Percentiles rank a stretch among this genome's conserved stretches.
phyloP scores from a whole-genome alignment of 2,113 vertebrate species.

The Apteryx owenii region DNA sequence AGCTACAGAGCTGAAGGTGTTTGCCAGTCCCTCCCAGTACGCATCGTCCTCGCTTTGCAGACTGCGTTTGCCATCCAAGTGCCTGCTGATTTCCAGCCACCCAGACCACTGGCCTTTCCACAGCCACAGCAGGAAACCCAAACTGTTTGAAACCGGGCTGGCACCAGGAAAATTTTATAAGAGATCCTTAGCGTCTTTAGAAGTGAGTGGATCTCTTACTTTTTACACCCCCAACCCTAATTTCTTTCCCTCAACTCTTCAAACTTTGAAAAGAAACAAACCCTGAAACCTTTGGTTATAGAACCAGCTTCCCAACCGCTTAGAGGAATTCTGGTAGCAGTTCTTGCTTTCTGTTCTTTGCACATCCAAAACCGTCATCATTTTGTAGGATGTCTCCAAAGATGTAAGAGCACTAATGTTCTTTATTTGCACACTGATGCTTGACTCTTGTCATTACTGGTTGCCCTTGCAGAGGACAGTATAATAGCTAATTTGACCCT shows the following conservation, averaged over 20 bases:
- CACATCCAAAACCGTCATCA: rapidly evolving
- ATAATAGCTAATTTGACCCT: neutral
- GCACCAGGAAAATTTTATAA: neutral
- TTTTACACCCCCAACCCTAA: rapidly evolving
- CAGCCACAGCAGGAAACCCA: neutral
- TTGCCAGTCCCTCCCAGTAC: neutral
- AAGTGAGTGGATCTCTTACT: neutral
- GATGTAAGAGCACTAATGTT: neutral
- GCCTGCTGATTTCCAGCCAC: neutral
- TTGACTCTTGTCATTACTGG: neutral
- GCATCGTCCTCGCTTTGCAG: neutral
- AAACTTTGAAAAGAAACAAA: neutral
- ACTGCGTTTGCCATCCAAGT: neutral
- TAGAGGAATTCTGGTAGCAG: neutral
- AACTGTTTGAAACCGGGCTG: neutral
- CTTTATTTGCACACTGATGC: too few relatives aligned
- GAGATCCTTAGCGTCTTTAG: neutral
- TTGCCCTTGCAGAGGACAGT: neutral
- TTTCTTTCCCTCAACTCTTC: neutral
- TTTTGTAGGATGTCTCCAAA: neutral
- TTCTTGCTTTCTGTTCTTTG: neutral
- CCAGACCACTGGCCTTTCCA: neutral
- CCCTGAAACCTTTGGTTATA: neutral
- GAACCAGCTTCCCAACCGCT: neutral
- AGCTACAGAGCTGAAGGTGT: neutral